phyloP scores from a whole-genome alignment of 2,888 invertebrate species.

The Nudaria mundana region DNA sequence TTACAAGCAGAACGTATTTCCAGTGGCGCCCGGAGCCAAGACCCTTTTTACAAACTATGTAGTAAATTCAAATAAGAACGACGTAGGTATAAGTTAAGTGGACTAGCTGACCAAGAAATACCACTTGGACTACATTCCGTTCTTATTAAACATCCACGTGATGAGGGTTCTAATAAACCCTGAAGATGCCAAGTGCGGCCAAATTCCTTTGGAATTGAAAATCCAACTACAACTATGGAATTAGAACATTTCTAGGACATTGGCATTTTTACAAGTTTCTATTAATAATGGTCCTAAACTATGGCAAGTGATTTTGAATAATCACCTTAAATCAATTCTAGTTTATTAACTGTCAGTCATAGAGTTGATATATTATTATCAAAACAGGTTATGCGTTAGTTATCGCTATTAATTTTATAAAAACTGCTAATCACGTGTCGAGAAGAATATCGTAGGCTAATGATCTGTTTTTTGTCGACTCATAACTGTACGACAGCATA shows the following conservation, averaged over 20 bases:
- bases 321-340: not conserved
- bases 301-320: not conserved
- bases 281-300: not conserved
- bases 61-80: not conserved
- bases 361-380: conserved; percentile 4
- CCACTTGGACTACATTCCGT: not conserved
- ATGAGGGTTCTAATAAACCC: not conserved
- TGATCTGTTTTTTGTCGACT: conserved; percentile 28
- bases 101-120: not conserved
- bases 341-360: conserved; percentile 1
- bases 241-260: not conserved
- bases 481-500: conserved; percentile 31
- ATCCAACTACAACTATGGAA: not conserved
- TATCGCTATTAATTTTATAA: conserved; percentile 9
- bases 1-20: too few relatives aligned
- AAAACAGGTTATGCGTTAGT: conserved; percentile 6
- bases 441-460: conserved; percentile 23
- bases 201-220: not conserved
- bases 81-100: not conserved
- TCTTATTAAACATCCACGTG: not conserved
- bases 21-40: too few relatives aligned
- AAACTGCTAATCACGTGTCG: conserved; percentile 28
- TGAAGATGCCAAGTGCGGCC: not conserved
- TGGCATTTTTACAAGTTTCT: not conserved
- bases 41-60: not conserved